phyloP scores from a whole-genome alignment of 2,888 invertebrate genomes.

The Caenorhabditis sp. region DNA sequence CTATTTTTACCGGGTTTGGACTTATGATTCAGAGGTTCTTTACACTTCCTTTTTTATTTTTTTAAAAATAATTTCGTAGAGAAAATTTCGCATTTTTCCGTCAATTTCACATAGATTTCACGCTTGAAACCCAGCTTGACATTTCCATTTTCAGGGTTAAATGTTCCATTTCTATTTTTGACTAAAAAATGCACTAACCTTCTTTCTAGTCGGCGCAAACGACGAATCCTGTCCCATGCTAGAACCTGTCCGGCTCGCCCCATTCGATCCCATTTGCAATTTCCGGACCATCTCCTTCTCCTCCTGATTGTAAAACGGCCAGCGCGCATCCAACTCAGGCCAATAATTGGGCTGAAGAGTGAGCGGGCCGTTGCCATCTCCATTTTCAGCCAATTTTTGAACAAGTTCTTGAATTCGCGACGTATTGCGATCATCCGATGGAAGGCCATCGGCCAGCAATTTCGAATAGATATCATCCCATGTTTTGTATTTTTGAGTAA shows the following conservation, averaged over 20 bases:
- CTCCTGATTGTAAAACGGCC: conserved; percentile 58
- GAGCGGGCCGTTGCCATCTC: conserved; percentile 6
- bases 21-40: no score
- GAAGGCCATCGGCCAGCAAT: conserved; percentile 46
- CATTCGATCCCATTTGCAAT: conserved; percentile 8
- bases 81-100: no score
- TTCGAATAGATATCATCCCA: conserved; percentile 48
- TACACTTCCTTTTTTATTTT: no score
- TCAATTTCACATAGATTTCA: no score
- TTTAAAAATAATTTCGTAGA: no score
- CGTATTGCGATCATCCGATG: conserved; percentile 34
- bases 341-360: conserved; percentile 23
- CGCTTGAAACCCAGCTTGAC: no score
- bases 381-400: conserved; percentile 39
- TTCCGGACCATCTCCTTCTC: conserved; percentile 45
- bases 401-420: conserved; percentile 30
- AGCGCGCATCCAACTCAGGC: conserved; percentile 48
- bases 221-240: conserved; percentile 4
- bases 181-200: neutral
- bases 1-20: no score
- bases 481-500: conserved; percentile 46
- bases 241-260: neutral
- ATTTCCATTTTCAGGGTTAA: no score
- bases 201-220: conserved; percentile 32
- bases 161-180: no score